Conservation (phyloP, 2,113 vertebrate species). For the Lophius piscatorius region DNA sequence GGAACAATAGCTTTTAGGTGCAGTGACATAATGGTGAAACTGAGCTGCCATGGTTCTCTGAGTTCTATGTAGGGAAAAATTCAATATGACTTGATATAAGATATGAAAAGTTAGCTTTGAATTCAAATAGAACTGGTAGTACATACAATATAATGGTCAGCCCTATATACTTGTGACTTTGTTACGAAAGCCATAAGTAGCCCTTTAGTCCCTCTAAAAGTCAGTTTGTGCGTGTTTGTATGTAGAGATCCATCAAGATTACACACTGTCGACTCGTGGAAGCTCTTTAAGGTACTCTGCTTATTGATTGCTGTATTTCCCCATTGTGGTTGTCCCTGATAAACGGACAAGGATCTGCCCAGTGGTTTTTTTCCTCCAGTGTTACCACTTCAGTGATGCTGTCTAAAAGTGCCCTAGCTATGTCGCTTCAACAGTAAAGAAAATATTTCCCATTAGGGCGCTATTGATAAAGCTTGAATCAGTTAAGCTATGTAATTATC, state of each 20-base stretch:
- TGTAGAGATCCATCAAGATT: constrained; percentile 55
- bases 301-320: constrained; percentile 58
- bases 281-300: constrained; percentile 48
- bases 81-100: not conserved
- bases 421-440: constrained; percentile 31
- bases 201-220: constrained; percentile 15
- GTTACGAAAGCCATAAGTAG: not conserved
- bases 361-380: constrained; percentile 38
- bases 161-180: constrained; percentile 1
- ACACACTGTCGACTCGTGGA: constrained; percentile 43
- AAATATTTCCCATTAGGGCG: constrained; percentile 37
- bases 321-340: constrained; percentile 39
- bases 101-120: not conserved
- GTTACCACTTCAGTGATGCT: constrained; percentile 32
- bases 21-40: no score
- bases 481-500: constrained; percentile 37
- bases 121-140: no score
- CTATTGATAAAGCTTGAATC: constrained; percentile 49
- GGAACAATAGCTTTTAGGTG: no score
- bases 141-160: not conserved
- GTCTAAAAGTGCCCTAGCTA: constrained; percentile 28
- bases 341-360: constrained; percentile 54
- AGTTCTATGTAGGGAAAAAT: no score
- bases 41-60: no score
- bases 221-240: constrained; percentile 15